Percentiles rank a stretch among this genome's conserved stretches.
Conservation (phyloP, 2,113 vertebrate genomes). For the Pituophis catenifer region DNA sequence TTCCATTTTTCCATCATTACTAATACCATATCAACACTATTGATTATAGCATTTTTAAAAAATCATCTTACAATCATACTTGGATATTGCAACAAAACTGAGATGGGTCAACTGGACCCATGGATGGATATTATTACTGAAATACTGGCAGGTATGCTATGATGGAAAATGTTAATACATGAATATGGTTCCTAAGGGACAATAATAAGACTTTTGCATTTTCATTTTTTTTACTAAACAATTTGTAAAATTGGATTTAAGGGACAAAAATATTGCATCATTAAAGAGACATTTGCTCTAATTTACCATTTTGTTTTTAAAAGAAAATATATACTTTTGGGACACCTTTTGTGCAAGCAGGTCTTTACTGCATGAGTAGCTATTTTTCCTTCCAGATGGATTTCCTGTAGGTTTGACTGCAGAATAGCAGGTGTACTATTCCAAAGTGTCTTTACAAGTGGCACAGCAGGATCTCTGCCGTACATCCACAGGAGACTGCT, state of each 20-base stretch:
- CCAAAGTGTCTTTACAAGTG: constrained; percentile 76
- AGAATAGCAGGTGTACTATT: constrained; percentile 76
- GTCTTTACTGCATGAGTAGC: constrained; percentile 56
- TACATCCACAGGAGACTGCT: constrained; percentile 75
- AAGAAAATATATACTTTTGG: constrained; percentile 12
- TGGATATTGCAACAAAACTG: not conserved
- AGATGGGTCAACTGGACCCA: not conserved
- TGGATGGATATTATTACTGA: not conserved
- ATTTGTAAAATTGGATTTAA: constrained; percentile 54
- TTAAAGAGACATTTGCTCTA: constrained; percentile 47
- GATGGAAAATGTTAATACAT: not conserved
- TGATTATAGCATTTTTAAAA: not conserved
- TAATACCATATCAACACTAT: not conserved
- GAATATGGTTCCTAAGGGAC: not conserved
- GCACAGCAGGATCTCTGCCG: constrained; percentile 70
- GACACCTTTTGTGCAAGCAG: constrained; percentile 41
- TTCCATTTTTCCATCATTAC: not conserved
- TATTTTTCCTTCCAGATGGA: constrained; percentile 55
- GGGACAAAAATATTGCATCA: constrained; percentile 27
- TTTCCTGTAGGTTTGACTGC: constrained; percentile 66
- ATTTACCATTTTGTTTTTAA: constrained; percentile 24
- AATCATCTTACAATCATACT: not conserved
- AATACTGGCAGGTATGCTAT: not conserved
- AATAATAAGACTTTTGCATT: not conserved
- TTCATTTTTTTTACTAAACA: constrained; percentile 42